These are phyloP conservation scores for Silurus lanzhouensis DNA, from an alignment of 2,797 vertebrate genomes.

Conservation along the genomic window DNA sequence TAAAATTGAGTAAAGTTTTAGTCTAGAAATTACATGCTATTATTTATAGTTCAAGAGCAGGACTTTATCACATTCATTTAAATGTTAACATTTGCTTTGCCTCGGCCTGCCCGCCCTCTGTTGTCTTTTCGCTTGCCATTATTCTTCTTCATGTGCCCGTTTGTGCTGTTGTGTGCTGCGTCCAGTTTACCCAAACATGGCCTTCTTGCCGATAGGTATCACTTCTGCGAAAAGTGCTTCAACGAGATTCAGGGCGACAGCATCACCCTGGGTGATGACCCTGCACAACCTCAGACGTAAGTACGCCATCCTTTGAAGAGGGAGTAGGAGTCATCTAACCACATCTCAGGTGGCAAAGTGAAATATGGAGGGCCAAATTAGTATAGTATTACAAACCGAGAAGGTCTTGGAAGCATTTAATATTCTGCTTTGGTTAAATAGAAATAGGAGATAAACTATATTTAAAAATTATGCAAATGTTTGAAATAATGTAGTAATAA, in stretches of 20 bases:
- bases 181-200: constrained; percentile 61
- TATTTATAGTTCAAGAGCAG: background rate
- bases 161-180: constrained; percentile 66
- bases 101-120: constrained; percentile 50
- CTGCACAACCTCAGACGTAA: constrained; percentile 94
- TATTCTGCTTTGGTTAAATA: background rate
- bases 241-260: constrained; percentile 69
- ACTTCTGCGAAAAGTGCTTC: constrained; percentile 97
- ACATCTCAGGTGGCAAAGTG: background rate
- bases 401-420: background rate
- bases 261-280: background rate
- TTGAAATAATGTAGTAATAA: background rate
- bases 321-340: background rate
- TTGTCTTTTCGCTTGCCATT: constrained; percentile 50
- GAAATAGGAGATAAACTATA: background rate
- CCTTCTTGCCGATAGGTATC: constrained; percentile 86
- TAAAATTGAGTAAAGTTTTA: background rate
- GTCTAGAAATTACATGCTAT: background rate
- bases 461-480: background rate
- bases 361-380: background rate
- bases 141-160: constrained; percentile 61
- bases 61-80: background rate
- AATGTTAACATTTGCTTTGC: background rate
- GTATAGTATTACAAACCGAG: background rate
- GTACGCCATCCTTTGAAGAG: constrained; percentile 60